phyloP scores from a whole-genome alignment of 2,888 invertebrate species.

The Eretmocerus hayati region DNA sequence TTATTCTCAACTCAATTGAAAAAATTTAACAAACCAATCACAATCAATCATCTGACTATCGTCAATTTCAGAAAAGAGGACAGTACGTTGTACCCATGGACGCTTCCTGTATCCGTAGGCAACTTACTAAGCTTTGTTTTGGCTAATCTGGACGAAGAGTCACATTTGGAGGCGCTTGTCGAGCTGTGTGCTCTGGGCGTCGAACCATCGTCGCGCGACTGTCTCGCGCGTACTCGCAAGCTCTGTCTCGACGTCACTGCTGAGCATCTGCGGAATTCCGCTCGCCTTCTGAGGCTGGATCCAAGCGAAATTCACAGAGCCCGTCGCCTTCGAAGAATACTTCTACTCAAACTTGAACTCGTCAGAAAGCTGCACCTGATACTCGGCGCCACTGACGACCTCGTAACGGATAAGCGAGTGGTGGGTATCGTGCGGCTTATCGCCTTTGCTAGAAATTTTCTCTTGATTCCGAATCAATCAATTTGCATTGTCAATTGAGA shows the following conservation, averaged over 20 bases:
- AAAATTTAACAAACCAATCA: neutral
- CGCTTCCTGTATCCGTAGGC: conserved; percentile 56
- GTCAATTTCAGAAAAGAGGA: conserved; percentile 62
- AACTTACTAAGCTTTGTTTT: conserved; percentile 67
- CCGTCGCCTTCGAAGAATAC: conserved; percentile 23
- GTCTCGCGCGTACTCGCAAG: conserved; percentile 36
- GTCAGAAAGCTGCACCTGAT: conserved; percentile 38
- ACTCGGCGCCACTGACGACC: conserved; percentile 33
- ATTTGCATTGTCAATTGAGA: too few species aligned
- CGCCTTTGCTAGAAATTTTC: too few species aligned
- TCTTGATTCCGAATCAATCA: too few species aligned
- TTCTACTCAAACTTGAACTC: conserved; percentile 38
- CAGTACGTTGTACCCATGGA: conserved; percentile 61
- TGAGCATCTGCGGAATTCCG: conserved; percentile 32
- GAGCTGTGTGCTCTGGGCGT: conserved; percentile 38
- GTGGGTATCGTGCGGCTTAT: too few species aligned
- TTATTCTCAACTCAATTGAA: neutral
- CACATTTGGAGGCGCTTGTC: conserved; percentile 40
- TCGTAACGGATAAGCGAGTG: conserved; percentile 28
- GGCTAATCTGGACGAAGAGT: conserved; percentile 55
- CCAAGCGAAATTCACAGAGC: neutral
- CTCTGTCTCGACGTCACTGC: conserved; percentile 41
- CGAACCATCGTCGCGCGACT: conserved; percentile 32
- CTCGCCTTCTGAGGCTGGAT: conserved; percentile 15
- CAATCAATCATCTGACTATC: neutral